phyloP scores from a whole-genome alignment of 2,113 vertebrate species.

The Guaruba guarouba region DNA sequence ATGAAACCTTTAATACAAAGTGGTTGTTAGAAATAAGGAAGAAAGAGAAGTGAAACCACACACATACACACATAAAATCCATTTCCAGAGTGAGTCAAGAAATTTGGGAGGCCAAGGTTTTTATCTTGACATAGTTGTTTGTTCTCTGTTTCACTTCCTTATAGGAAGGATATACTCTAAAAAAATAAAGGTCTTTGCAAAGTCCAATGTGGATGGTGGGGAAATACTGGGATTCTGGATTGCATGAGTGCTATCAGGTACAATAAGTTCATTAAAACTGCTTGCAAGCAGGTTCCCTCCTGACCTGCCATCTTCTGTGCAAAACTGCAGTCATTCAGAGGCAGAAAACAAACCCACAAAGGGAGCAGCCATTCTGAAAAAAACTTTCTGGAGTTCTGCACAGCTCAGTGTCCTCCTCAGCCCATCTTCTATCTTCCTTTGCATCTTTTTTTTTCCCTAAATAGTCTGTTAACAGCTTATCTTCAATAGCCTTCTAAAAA shows the following conservation, averaged over 20 bases:
- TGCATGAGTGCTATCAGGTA: not conserved
- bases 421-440: not conserved
- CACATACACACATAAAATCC: not conserved
- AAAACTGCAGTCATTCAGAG: not conserved
- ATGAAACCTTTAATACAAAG: not conserved
- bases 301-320: not conserved
- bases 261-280: not conserved
- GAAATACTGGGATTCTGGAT: not conserved
- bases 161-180: not conserved
- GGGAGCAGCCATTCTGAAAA: not conserved
- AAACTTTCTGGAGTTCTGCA: not conserved
- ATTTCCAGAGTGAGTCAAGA: constrained; percentile 7
- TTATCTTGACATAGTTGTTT: not conserved
- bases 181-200: not conserved
- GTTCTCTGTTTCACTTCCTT: not conserved
- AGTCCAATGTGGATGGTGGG: not conserved
- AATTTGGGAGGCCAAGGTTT: not conserved
- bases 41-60: constrained; percentile 26
- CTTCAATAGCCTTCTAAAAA: constrained; percentile 75
- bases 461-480: constrained; percentile 53
- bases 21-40: not conserved
- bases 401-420: not conserved
- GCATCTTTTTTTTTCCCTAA: not conserved
- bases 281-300: not conserved
- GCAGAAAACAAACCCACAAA: not conserved